These are phyloP conservation scores for Aphrophora alni DNA, from an alignment of 2,888 invertebrate species.

Conservation along the genomic window DNA sequence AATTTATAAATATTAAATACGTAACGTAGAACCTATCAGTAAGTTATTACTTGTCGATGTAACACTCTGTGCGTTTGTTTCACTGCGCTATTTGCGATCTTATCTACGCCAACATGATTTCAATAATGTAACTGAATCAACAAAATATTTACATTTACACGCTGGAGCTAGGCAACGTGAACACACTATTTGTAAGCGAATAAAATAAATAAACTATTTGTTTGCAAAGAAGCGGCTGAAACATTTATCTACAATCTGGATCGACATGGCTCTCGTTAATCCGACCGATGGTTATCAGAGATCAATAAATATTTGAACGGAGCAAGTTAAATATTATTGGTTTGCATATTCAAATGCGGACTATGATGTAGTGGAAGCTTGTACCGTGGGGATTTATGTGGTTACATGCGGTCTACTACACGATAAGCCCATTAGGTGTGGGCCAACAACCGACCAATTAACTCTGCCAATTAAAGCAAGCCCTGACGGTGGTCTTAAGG, in stretches of 20 bases:
- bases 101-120: background rate
- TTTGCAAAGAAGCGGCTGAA: background rate
- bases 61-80: too few relatives aligned
- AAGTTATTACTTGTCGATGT: too few relatives aligned
- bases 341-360: conserved; percentile 9
- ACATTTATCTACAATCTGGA: background rate
- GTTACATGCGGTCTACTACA: background rate
- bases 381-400: background rate
- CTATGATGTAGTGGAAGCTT: conserved; percentile 2
- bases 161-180: background rate
- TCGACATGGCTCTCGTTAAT: background rate
- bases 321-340: background rate
- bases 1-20: too few relatives aligned
- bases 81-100: too few relatives aligned
- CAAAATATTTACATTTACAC: background rate
- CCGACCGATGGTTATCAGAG: background rate
- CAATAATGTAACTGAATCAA: background rate
- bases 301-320: background rate
- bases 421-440: conserved; percentile 2
- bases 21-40: too few relatives aligned
- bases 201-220: background rate
- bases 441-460: background rate
- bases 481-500: conserved; percentile 6
- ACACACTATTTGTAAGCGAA: background rate
- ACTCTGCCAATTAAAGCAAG: conserved; percentile 1